Conservation (phyloP, 2,888 invertebrate species). For the Conchocele bisecta region DNA sequence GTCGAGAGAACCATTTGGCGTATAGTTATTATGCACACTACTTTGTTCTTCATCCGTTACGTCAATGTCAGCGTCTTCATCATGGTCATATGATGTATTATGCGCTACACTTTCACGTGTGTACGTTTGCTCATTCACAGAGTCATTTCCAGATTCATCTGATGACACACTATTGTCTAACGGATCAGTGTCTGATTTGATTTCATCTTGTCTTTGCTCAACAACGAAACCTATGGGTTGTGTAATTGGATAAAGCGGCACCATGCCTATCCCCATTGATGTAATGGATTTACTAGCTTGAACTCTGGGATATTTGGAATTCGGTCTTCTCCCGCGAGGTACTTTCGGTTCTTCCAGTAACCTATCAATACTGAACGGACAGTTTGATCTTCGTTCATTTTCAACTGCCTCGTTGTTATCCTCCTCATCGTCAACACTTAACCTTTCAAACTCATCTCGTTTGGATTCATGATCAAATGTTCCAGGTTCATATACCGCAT, state of each 20-base stretch:
- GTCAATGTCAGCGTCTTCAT: slow-evolving; percentile 46
- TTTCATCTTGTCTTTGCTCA: slow-evolving; percentile 67
- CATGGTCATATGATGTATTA: slow-evolving; percentile 20
- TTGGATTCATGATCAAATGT: slow-evolving; percentile 2
- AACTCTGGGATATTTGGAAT: slow-evolving; percentile 84
- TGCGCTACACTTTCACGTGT: background rate
- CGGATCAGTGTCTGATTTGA: slow-evolving; percentile 49
- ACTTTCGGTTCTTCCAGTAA: slow-evolving; percentile 83
- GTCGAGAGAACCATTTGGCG: too few relatives aligned
- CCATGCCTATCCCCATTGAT: slow-evolving; percentile 77
- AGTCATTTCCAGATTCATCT: slow-evolving; percentile 34
- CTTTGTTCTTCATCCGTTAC: slow-evolving; percentile 56
- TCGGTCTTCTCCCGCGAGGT: slow-evolving; percentile 83
- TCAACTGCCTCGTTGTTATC: slow-evolving; percentile 19
- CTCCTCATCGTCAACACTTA: background rate
- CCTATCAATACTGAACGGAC: slow-evolving; percentile 83
- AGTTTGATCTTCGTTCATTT: slow-evolving; percentile 48
- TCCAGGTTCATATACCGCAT: background rate
- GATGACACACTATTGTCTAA: slow-evolving; percentile 45
- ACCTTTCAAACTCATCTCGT: slow-evolving; percentile 1
- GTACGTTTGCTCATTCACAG: slow-evolving; percentile 16
- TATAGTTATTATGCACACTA: too few relatives aligned
- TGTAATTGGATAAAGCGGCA: slow-evolving; percentile 83
- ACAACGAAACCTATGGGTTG: slow-evolving; percentile 84
- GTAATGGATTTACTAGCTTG: slow-evolving; percentile 84